A percentile compares a stretch with the other conserved stretches of the same genome.
Conservation (phyloP, 2,797 vertebrate genomes). For the Mormyrus hasselquistii region DNA sequence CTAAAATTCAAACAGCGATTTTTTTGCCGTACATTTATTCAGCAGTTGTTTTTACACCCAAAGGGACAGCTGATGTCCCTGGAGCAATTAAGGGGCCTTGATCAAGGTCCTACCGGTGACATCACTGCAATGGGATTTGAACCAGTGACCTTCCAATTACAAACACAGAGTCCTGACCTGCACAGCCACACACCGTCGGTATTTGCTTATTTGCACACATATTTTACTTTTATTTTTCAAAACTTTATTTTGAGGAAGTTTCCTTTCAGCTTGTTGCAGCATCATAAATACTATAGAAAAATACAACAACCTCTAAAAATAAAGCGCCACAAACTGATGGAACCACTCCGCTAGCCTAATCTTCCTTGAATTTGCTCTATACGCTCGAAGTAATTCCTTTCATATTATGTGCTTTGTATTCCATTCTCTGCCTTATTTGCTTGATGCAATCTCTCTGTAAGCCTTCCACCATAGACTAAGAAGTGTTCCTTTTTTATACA, state of each 20-base stretch:
- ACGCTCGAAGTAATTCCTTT: not conserved
- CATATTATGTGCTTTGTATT: not conserved
- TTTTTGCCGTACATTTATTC: not conserved
- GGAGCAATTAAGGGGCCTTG: not conserved
- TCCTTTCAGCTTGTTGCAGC: not conserved
- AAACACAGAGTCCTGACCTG: not conserved
- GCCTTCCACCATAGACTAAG: not conserved
- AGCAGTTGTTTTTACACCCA: not conserved
- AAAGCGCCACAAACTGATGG: not conserved
- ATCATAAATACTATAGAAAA: not conserved
- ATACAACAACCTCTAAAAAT: not conserved
- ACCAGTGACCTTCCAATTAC: not conserved
- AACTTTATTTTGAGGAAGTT: not conserved
- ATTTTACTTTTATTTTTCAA: not conserved
- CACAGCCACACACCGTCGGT: not conserved
- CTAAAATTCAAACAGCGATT: not conserved
- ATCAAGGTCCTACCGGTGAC: not conserved
- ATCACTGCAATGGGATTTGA: not conserved
- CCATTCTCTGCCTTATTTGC: not conserved
- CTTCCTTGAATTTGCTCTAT: constrained; percentile 5
- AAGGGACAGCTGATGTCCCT: not conserved
- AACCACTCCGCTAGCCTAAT: not conserved
- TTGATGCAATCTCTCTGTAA: constrained; percentile 1
- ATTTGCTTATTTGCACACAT: not conserved
- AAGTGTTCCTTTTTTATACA: not conserved